These are phyloP conservation scores for Leucoma salicis DNA, from an alignment of 2,888 invertebrate species.

Conservation along the genomic window DNA sequence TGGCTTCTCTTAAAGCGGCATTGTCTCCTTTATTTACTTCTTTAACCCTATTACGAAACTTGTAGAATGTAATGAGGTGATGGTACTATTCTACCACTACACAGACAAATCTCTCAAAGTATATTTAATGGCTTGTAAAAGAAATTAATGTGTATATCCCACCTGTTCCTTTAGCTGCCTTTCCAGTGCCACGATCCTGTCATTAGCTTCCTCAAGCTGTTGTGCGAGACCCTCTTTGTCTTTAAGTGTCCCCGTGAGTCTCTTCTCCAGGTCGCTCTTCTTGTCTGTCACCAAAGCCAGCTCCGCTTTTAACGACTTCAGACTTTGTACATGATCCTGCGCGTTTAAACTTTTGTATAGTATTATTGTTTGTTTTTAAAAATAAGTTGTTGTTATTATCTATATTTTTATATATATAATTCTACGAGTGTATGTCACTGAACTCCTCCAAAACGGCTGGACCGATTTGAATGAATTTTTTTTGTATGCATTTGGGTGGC, in stretches of 20 bases:
- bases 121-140: not conserved
- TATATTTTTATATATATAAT: too few relatives aligned
- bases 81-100: not conserved
- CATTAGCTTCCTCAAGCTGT: slow-evolving; percentile 94
- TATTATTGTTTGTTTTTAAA: too few relatives aligned
- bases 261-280: slow-evolving; percentile 91
- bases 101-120: not conserved
- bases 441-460: too few relatives aligned
- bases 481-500: too few relatives aligned
- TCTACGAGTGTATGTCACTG: too few relatives aligned
- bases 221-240: slow-evolving; percentile 91
- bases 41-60: too few relatives aligned
- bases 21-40: too few relatives aligned
- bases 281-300: slow-evolving; percentile 91
- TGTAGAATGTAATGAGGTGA: not conserved
- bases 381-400: too few relatives aligned
- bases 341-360: too few relatives aligned
- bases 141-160: slow-evolving; percentile 12
- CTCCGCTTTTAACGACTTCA: slow-evolving; percentile 94
- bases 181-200: slow-evolving; percentile 93
- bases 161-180: slow-evolving; percentile 92
- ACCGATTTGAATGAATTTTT: too few relatives aligned
- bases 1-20: too few relatives aligned
- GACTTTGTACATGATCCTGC: slow-evolving; percentile 93
- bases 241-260: slow-evolving; percentile 87